Evolutionary conservation across 2,113 vertebrate genomes (phyloP).

Genomic region (Carollia perspicillata): DNA sequence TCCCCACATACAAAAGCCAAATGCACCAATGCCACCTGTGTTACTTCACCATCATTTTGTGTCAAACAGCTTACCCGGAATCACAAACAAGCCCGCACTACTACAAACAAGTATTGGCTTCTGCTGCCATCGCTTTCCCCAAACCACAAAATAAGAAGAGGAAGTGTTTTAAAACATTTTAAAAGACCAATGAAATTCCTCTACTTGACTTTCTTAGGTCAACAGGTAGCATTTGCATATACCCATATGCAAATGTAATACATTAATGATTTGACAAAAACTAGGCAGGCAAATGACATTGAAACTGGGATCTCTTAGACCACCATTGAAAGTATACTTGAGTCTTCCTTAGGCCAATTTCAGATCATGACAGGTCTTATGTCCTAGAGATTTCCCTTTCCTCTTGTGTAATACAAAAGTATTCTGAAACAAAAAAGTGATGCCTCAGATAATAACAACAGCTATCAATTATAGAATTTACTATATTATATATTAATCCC

Average conservation of each 20-base stretch:
- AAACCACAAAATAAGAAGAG: background rate
- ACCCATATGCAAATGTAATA: background rate
- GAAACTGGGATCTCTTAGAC: background rate
- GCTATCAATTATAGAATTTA: background rate
- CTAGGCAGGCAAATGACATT: background rate
- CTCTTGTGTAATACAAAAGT: background rate
- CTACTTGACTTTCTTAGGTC: background rate
- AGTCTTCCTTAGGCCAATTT: background rate
- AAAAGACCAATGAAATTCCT: background rate
- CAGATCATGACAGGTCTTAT: background rate
- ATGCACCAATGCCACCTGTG: background rate
- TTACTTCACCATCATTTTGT: background rate
- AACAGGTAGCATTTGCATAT: background rate
- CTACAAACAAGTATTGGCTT: conserved; percentile 2
- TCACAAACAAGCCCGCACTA: conserved; percentile 7
- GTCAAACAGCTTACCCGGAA: background rate
- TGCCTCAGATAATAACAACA: background rate
- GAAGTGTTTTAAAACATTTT: background rate
- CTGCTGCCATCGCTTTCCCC: background rate
- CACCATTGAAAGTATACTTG: background rate
- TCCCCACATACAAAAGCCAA: background rate
- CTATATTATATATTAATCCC: background rate
- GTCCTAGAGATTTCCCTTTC: background rate
- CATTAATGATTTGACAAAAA: background rate
- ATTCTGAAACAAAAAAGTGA: background rate